Base-by-base conservation (phyloP, 2,888 invertebrate genomes). In the Alcis repandata region DNA sequence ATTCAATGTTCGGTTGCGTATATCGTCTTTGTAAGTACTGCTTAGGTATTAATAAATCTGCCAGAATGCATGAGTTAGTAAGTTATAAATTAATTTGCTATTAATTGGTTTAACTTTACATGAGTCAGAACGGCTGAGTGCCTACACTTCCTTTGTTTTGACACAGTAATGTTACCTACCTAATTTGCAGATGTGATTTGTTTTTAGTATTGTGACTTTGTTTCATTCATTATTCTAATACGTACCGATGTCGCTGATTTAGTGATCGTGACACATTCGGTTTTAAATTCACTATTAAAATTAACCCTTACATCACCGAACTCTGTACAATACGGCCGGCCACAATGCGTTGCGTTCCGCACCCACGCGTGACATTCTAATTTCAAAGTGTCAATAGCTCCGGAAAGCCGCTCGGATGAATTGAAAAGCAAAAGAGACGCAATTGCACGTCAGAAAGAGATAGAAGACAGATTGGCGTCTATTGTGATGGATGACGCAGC, bases 311-410 rank as follows among this genome's bases (percentile, higher is more conserved):
- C 78, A 77, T 79, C 78, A 80, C 66, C 75, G 77, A 79, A 82
- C 79, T 82, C 83, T 77, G 74, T 76, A 77, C 78, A 76, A 77
- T 74, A 76, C 72, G 82, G 79, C 80, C 22, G 46, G 84, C 73
- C 74, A 90, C 89, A 90, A 90, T 89, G 83, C 82, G 83, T 88
- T 88, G 88, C 87, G 86, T 83, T 79, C 74, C 81, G 84, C 91
- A 89, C 89, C 91, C 91, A 90, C 91, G 91, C 91, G 86, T 90
- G 87, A 90, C 89, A 86, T 86, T 87, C 86, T 87, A 87, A 87
- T 89, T 87, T 86, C 85, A 83, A 88, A 89, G 86, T 88, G 88
- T 88, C 89, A 87, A 88, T 85, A 86, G 86, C 86, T 82, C 82
- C 85, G 88, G 87, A 87, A 88, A 87, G 84, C 83, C 80, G 79